Conservation (phyloP, 2,888 invertebrate species). For the Cheilosia urbana region DNA sequence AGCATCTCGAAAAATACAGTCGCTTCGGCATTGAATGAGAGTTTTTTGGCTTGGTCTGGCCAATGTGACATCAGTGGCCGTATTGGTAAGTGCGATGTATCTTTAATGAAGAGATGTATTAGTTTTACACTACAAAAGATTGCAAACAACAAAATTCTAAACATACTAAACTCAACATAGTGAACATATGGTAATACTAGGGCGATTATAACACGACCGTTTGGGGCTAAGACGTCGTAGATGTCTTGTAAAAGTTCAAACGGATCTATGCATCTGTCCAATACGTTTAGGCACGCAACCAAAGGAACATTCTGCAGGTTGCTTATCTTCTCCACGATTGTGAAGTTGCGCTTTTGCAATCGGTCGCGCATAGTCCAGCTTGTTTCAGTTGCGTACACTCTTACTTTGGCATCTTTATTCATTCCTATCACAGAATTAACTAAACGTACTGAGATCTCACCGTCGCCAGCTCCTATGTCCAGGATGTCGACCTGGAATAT, state of each 20-base stretch:
- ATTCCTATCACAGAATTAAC: conserved; percentile 89
- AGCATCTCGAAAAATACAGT: conserved; percentile 87
- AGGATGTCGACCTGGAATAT: conserved; percentile 85
- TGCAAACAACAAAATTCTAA: neutral
- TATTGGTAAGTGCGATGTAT: conserved; percentile 86
- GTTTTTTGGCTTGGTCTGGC: conserved; percentile 87
- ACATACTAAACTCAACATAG: conserved; percentile 94
- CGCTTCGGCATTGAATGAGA: conserved; percentile 92
- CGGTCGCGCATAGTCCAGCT: conserved; percentile 94
- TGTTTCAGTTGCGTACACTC: conserved; percentile 95
- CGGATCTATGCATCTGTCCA: conserved; percentile 96
- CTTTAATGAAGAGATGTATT: conserved; percentile 81
- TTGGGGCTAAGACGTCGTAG: conserved; percentile 88
- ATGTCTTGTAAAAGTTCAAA: conserved; percentile 91
- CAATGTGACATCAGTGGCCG: conserved; percentile 84
- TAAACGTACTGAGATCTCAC: conserved; percentile 94
- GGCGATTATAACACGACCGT: conserved; percentile 92
- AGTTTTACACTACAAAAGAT: too few relatives aligned
- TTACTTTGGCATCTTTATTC: conserved; percentile 85
- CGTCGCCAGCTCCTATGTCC: conserved; percentile 98
- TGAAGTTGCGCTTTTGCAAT: conserved; percentile 86
- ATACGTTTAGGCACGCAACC: conserved; percentile 91
- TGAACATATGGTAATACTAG: conserved; percentile 96
- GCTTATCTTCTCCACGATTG: conserved; percentile 81
- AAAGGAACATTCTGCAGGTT: conserved; percentile 81